Base-by-base conservation (phyloP, 2,113 vertebrate genomes). In the Pituophis catenifer region DNA sequence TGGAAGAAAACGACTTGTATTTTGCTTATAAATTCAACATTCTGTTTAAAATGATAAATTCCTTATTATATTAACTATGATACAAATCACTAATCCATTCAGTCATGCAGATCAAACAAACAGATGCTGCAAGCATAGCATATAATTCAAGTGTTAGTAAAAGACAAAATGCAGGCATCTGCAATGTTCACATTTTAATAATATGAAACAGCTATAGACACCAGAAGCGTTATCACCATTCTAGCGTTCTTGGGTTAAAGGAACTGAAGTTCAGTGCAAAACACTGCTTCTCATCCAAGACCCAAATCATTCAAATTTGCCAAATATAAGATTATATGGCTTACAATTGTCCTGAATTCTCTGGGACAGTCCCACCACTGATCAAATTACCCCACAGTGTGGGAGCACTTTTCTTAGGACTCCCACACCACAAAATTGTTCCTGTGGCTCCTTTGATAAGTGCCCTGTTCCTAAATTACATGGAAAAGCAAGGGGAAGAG, bases 301-400 rank as follows among this genome's bases (percentile, higher is more conserved):
- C 87, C 26, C 91, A 65, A 53, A 4, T 48, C 48, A 91, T 89
- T 11, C 0, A 1, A 57, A 90, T 88, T 48, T 48, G 85, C 89
- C 90, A 93, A 92, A 62, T n/a, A 88, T 70, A 91, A 92, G 86
- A 52, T 8, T 33, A 87, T 3, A 92, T 38, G 94, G 96, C 95
- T 97, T 97, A 97, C 96, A 97, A 95, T 94, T 94, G 96, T 96
- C 95, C 95, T 93, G 93, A 95, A 85, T 96, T 95, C 94, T 50
- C 94, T 93, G 94, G 95, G 95, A 62, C 91, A 95, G 95, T 89
- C 70, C 93, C 94, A 86, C 29, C 93, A 95, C 91, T 58, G 94
- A 94, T 94, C 96, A 89, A 88, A 58, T 19, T 50, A 92, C 92
- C 95, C 94, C 57, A 24, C 21, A 94, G 94, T 33, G 94, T 8